Evolutionary conservation across 1,140 invertebrate species (phyloP), one percentile per base, ranked within the genome.

Genomic region (Pseudomyrmex pallidus): DNA sequence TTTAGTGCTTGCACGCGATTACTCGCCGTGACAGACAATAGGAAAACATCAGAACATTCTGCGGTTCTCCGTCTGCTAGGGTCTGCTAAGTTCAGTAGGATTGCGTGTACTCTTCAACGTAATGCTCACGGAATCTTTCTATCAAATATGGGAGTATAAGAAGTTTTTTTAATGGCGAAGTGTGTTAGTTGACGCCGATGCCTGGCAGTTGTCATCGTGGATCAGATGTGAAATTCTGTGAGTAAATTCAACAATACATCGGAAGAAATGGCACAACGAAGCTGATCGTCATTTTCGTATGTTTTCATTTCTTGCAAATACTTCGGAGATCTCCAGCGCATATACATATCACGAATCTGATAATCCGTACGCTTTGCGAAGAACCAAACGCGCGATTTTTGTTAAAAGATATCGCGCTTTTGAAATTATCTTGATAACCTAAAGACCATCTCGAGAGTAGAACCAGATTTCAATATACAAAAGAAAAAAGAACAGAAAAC

Each of bases 331-430:
- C 54, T 57, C 73, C 59, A 83, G 67, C 66, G 78, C 54, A 61
- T 67, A 87, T 88, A 87, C 85, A 87, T 88, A 88, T 88, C 87
- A 87, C 61, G 83, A 77, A 73, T 61, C 57, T 61, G 70, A 44
- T 59, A 85, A 57, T 72, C 70, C 35, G 62, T 61, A 54, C 13
- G 57, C 52, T 82, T 67, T 77, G 35, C 72, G 56, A 56, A 62
- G 22, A 77, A 82, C 57, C 64, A 35, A 12, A 20, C 54, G 20
- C 15, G 56, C 74, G 66, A 72, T 61, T 59, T 48, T 68, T 52
- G 54, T 12, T 2, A 13, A 54, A 54, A 35, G 35, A 15, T 22
- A 13, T 77, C 25, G 17, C n/a, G 12, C 10, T 67, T 54, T 67
- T 48, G 10, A 4, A 52, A 59, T 73, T 2, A 22, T 56, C 35